Conservation (phyloP, 92 coral and sea anemone species). For the Hydrozoanthus gracilis region DNA sequence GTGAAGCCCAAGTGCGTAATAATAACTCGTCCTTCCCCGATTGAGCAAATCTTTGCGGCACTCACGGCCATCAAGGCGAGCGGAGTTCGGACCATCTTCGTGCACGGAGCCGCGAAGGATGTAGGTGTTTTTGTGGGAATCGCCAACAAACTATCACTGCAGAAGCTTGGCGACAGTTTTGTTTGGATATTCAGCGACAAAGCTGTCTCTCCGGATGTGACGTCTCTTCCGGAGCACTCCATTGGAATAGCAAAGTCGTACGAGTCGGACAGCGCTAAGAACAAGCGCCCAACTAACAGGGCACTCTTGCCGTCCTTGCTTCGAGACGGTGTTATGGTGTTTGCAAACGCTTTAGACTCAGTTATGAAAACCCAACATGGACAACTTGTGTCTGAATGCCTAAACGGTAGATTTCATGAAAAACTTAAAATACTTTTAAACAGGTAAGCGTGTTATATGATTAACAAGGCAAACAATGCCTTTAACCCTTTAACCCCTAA, state of each 20-base stretch:
- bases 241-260: conserved; percentile 63
- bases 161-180: conserved; percentile 53
- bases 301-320: not conserved
- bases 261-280: conserved; percentile 2
- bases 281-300: not conserved
- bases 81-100: conserved; percentile 61
- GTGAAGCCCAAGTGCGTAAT: conserved; percentile 63
- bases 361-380: conserved; percentile 19
- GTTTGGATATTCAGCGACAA: conserved; percentile 77
- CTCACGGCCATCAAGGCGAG: conserved; percentile 77
- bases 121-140: conserved; percentile 54
- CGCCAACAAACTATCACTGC: conserved; percentile 58
- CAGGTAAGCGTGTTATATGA: conserved; percentile 48
- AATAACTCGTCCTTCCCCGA: conserved; percentile 12
- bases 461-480: no score
- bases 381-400: conserved; percentile 2
- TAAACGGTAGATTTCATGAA: not conserved
- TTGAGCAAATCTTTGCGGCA: conserved; percentile 59
- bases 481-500: no score
- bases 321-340: conserved; percentile 46
- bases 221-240: conserved; percentile 62
- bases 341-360: conserved; percentile 35
- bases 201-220: conserved; percentile 56
- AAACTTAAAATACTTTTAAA: conserved; percentile 38
- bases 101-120: conserved; percentile 62